phyloP scores from a whole-genome alignment of 2,888 invertebrate species.

The Orchesella flavescens region DNA sequence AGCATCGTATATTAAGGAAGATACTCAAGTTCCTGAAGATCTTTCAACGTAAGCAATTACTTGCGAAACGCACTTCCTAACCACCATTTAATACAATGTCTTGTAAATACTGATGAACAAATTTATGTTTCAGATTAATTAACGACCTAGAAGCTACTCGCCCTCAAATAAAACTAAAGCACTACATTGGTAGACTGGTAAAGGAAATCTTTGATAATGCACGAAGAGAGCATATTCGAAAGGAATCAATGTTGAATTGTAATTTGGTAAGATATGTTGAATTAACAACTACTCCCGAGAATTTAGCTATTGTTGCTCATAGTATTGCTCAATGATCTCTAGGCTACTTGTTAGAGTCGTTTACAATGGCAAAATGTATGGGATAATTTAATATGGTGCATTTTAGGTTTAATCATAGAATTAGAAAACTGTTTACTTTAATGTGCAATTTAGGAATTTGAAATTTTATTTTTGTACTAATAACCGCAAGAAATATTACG shows the following conservation, averaged over 20 bases:
- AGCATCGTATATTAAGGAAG: conserved; percentile 35
- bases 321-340: not conserved
- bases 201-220: conserved; percentile 69
- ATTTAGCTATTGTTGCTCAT: conserved; percentile 65
- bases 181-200: conserved; percentile 60
- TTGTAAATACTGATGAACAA: too few relatives aligned
- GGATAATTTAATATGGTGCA: too few relatives aligned
- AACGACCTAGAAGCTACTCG: conserved; percentile 9
- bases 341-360: too few relatives aligned
- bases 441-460: too few relatives aligned
- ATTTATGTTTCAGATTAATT: too few relatives aligned
- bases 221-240: conserved; percentile 50
- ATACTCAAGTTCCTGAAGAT: not conserved
- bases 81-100: too few relatives aligned
- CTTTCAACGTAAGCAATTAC: conserved; percentile 14
- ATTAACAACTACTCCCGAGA: conserved; percentile 66
- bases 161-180: conserved; percentile 42
- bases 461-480: too few relatives aligned
- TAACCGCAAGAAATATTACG: too few relatives aligned
- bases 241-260: conserved; percentile 37
- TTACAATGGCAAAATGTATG: too few relatives aligned
- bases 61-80: too few relatives aligned
- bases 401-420: too few relatives aligned
- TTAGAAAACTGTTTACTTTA: too few relatives aligned
- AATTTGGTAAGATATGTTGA: conserved; percentile 61